phyloP scores from a whole-genome alignment of 2,888 invertebrate species.

The Dione juno region DNA sequence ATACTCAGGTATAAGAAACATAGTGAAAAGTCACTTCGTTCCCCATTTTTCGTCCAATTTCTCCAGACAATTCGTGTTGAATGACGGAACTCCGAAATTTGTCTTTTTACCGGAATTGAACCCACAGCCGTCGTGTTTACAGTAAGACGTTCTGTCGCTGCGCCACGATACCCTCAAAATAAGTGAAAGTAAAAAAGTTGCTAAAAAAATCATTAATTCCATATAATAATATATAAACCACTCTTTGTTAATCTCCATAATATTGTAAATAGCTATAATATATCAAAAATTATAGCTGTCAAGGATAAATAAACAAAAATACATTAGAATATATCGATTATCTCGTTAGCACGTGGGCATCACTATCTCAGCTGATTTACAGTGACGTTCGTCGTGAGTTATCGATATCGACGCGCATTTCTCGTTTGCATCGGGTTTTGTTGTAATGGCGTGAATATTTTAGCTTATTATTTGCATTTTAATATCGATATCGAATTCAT shows the following conservation, averaged over 20 bases:
- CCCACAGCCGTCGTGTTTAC: no score
- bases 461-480: conserved; percentile 52
- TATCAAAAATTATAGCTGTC: conserved; percentile 2
- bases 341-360: conserved; percentile 76
- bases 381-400: conserved; percentile 75
- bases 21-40: no score
- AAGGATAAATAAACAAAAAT: conserved; percentile 53
- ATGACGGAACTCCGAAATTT: no score
- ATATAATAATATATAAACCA: no score
- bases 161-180: no score
- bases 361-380: conserved; percentile 81
- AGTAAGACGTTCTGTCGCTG: no score
- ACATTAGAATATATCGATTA: conserved; percentile 70
- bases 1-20: no score
- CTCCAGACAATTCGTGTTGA: no score
- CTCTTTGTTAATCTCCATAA: not conserved
- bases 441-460: conserved; percentile 53
- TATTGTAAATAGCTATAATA: not conserved
- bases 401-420: conserved; percentile 67
- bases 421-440: conserved; percentile 57
- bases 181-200: no score
- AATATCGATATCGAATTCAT: conserved; percentile 44
- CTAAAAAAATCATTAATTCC: no score
- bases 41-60: no score
- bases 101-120: no score